A percentile compares a stretch with the other conserved stretches of the same genome.
Evolutionary conservation across 2,888 invertebrate genomes (phyloP).

Genomic region (Apamea crenata): DNA sequence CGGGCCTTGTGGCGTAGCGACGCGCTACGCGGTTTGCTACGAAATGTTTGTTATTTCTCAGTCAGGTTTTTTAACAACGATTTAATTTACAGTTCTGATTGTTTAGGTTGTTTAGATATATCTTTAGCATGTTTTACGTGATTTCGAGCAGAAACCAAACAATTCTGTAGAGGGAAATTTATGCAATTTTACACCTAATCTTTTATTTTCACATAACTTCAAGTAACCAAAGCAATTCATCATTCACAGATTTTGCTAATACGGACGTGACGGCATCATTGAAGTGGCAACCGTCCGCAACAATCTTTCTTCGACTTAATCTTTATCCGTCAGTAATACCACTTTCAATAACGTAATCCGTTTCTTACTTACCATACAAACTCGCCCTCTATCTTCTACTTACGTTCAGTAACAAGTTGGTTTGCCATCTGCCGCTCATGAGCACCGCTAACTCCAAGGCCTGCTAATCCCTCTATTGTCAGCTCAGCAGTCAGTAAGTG

Average conservation of each 20-base stretch:
- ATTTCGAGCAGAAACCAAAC: background rate
- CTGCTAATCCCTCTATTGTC: constrained; percentile 57
- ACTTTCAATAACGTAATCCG: constrained; percentile 2
- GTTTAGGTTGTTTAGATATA: too few species aligned
- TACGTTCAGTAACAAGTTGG: background rate
- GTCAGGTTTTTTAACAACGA: background rate
- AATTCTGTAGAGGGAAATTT: background rate
- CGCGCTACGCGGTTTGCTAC: constrained; percentile 19
- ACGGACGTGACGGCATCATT: background rate
- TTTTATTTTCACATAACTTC: background rate
- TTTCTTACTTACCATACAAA: background rate
- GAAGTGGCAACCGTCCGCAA: background rate
- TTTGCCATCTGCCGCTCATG: constrained; percentile 8
- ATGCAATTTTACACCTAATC: background rate
- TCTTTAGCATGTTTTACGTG: background rate
- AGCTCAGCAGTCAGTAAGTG: constrained; percentile 41
- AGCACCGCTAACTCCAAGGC: constrained; percentile 43
- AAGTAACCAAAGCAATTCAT: too few species aligned
- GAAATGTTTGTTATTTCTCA: background rate
- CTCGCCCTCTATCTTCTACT: background rate
- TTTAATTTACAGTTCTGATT: background rate
- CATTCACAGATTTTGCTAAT: background rate
- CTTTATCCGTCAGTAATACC: constrained; percentile 13
- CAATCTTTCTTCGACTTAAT: background rate
- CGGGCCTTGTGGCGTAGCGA: constrained; percentile 8